Conservation (phyloP, 2,113 vertebrate species). For the Cavia aperea region DNA sequence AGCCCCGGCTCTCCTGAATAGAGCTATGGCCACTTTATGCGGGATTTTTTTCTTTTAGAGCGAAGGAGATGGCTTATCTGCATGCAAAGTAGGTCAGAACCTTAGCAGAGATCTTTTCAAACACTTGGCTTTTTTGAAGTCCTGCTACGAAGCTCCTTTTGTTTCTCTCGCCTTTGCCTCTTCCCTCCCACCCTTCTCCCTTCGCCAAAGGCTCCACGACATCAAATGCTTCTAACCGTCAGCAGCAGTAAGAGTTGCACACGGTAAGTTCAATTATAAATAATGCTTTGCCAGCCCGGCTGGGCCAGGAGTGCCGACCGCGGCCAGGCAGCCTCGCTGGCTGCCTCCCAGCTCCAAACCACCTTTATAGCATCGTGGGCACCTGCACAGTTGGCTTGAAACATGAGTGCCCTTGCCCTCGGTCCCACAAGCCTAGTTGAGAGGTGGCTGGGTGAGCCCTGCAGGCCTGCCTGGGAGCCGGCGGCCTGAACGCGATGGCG, state of each 20-base stretch:
- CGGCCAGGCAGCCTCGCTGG: constrained; percentile 29
- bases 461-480: not conserved
- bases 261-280: constrained; percentile 58
- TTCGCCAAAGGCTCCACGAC: constrained; percentile 52
- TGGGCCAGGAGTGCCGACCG: not conserved
- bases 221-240: constrained; percentile 54
- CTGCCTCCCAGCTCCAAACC: not conserved
- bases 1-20: not conserved
- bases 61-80: constrained; percentile 48
- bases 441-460: fast-evolving
- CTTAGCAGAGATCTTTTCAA: constrained; percentile 39
- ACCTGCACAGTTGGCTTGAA: not conserved
- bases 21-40: constrained; percentile 29
- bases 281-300: not conserved
- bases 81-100: constrained; percentile 69
- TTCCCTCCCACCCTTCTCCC: constrained; percentile 40
- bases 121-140: constrained; percentile 59
- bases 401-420: not conserved
- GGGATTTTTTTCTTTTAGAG: not conserved
- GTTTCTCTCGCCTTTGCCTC: constrained; percentile 53
- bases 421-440: not conserved
- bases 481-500: not conserved
- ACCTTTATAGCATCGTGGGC: not conserved
- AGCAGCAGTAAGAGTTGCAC: not conserved
- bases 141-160: not conserved